Base-by-base conservation (phyloP, 2,797 vertebrate genomes). In the Florisuga fusca region DNA sequence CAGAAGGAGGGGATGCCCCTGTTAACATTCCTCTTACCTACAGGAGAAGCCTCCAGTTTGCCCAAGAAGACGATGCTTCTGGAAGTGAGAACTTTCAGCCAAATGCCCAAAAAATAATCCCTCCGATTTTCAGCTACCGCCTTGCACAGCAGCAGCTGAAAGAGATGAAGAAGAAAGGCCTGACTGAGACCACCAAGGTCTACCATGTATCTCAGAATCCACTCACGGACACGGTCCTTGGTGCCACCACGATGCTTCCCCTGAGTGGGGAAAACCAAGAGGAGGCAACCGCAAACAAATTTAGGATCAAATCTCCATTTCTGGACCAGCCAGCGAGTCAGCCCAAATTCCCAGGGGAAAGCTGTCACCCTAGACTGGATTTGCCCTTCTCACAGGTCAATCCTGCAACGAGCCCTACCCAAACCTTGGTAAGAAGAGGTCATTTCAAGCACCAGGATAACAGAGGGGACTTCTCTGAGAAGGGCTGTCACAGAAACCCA, bases 191-290 rank as follows among this genome's bases (percentile, higher is more conserved):
- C 74, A 99, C 99, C 27, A 99, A 99, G 83, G 96, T 99, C 64
- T 99, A 99, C 96, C 99, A 99, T 1, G 99, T 99, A 50, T 99
- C 99, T 66, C 99, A 99, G 92, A 99, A 98, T 79, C 99, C 99
- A 16, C 98, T 99, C 89, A 98, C 98, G 0, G 99, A 99, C 96
- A 99, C 98, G 0, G 93, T 98, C 90, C 36, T 99, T 20, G 98
- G 98, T 61, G 98, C 98, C 7, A 97, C 98, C 3, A 83, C 98
- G 0, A 95, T 95, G 57, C 97, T 98, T 33, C 97, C 98, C 6
- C 41, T 97, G 17, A 75, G 91, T 0, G 19, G 84, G 7, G 98
- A 98, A 31, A 96, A 95, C 89, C 97, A 98, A 2, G 98, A 98
- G 7, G 96, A 98, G 38, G 93, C 93, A 19, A 96, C 33, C 0